These are phyloP conservation scores for Taurulus bubalis DNA, from an alignment of 2,113 vertebrate genomes.

Conservation along the genomic window DNA sequence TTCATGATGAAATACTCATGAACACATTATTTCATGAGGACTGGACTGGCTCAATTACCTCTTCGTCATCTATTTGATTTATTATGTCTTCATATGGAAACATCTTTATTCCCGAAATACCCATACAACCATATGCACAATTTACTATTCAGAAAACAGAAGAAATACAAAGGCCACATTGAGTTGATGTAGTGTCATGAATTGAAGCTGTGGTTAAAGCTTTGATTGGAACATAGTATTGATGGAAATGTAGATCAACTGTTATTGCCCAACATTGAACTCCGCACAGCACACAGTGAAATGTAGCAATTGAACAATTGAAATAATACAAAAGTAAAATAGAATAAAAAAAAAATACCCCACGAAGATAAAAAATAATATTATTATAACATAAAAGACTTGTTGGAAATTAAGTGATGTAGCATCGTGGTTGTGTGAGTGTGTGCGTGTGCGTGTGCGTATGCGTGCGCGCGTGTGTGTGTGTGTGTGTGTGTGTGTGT, in stretches of 20 bases:
- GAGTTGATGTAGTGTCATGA: not conserved
- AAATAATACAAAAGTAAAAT: not conserved
- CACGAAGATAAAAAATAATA: not conserved
- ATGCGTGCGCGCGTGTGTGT: no score
- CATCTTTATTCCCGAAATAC: not conserved
- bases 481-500: no score
- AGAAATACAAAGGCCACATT: not conserved
- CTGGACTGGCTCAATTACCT: not conserved
- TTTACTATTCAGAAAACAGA: not conserved
- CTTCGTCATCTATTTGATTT: not conserved
- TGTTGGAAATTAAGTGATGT: not conserved
- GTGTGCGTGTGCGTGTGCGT: no score
- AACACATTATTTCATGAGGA: not conserved
- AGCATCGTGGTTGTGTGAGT: no score
- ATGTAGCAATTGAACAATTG: no score
- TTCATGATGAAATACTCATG: not conserved
- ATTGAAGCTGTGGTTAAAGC: not conserved
- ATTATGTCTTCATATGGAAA: not conserved
- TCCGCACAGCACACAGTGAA: no score
- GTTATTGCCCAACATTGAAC: no score
- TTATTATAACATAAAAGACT: not conserved
- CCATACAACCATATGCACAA: not conserved
- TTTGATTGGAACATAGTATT: no score
- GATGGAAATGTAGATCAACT: no score
- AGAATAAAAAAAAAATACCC: not conserved